phyloP scores from a whole-genome alignment of 2,113 vertebrate species.

The Hydropotes inermis region DNA sequence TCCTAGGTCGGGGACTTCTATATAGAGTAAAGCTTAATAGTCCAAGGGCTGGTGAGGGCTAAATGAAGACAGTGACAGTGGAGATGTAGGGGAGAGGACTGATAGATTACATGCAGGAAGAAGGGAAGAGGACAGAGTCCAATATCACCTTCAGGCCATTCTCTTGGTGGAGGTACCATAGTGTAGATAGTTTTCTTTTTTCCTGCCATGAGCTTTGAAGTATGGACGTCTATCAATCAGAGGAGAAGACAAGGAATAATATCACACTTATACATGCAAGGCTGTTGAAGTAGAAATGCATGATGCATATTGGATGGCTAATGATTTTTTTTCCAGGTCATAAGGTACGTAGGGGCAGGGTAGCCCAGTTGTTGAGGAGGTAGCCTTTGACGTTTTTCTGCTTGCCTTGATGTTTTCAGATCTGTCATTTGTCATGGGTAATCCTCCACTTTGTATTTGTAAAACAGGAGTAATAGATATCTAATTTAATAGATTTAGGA shows the following conservation, averaged over 20 bases:
- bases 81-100: background rate
- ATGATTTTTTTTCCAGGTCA: background rate
- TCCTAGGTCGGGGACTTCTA: background rate
- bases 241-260: background rate
- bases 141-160: background rate
- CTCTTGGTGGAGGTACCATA: background rate
- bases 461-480: background rate
- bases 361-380: background rate
- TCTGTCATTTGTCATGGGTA: background rate
- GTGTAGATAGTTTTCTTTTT: background rate
- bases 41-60: background rate
- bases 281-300: background rate
- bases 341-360: background rate
- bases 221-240: background rate
- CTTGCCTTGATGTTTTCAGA: background rate
- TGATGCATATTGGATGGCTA: background rate
- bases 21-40: background rate
- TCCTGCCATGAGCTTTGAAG: background rate
- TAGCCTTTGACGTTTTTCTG: too few species aligned
- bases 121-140: background rate
- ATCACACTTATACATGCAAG: background rate
- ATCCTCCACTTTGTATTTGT: background rate
- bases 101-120: too few species aligned
- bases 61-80: background rate
- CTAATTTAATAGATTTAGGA: background rate